phyloP scores from a whole-genome alignment of 2,113 vertebrate species.

The Xyrauchen texanus region DNA sequence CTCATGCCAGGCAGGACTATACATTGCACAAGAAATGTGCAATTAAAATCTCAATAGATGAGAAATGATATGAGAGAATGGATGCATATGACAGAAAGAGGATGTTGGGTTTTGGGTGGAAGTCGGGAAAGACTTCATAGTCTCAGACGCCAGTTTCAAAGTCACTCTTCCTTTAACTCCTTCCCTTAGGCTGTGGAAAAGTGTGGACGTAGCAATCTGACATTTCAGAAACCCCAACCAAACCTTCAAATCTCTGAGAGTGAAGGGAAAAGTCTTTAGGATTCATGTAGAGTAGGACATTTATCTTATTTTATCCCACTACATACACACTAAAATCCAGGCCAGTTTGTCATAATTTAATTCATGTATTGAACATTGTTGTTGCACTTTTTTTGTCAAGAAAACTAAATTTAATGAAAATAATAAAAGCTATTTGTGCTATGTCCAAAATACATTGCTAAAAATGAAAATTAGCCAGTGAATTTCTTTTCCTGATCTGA shows the following conservation, averaged over 20 bases:
- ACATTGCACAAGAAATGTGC: neutral
- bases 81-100: conserved; percentile 38
- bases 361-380: too few relatives aligned
- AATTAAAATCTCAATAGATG: conserved; percentile 22
- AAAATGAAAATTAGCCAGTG: too few relatives aligned
- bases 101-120: conserved; percentile 57
- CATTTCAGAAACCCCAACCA: conserved; percentile 69
- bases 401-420: too few relatives aligned
- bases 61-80: conserved; percentile 49
- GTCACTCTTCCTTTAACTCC: conserved; percentile 55
- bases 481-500: too few relatives aligned
- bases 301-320: too few relatives aligned
- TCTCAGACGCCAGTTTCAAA: conserved; percentile 63
- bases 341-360: too few relatives aligned
- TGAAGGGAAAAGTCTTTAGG: conserved; percentile 49
- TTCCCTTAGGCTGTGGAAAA: conserved; percentile 46
- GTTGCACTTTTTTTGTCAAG: too few relatives aligned
- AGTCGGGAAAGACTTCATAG: conserved; percentile 60
- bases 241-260: conserved; percentile 61
- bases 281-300: conserved; percentile 5
- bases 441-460: too few relatives aligned
- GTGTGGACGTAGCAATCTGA: conserved; percentile 64
- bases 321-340: neutral
- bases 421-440: too few relatives aligned
- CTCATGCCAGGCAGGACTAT: neutral